Conservation (phyloP, 1,140 invertebrate species). For the Eurosta solidaginis region DNA sequence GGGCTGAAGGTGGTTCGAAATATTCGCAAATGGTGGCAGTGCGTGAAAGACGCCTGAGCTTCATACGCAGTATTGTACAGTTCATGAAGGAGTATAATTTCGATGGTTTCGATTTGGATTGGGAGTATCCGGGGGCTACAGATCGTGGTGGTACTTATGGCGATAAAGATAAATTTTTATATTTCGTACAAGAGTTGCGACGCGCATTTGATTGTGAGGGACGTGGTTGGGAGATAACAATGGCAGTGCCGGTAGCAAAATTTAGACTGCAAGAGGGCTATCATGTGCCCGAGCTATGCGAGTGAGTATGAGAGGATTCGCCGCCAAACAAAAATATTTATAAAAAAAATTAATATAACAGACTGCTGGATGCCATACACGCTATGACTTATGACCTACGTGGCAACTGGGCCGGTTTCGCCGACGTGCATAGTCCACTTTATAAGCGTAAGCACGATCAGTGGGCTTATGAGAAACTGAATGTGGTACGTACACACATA, state of each 20-base stretch:
- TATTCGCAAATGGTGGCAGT: constrained; percentile 79
- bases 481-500: constrained; percentile 71
- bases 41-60: constrained; percentile 69
- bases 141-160: constrained; percentile 82
- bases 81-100: constrained; percentile 79
- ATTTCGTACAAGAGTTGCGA: constrained; percentile 79
- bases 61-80: constrained; percentile 77
- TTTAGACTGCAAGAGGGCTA: constrained; percentile 85
- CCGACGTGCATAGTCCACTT: constrained; percentile 83
- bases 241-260: constrained; percentile 84
- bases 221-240: constrained; percentile 84
- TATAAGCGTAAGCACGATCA: constrained; percentile 84
- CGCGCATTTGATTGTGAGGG: constrained; percentile 75
- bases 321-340: neutral
- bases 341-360: constrained; percentile 44
- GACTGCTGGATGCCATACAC: constrained; percentile 78
- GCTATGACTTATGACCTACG: constrained; percentile 91
- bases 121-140: constrained; percentile 84
- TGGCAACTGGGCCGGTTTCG: constrained; percentile 90
- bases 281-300: constrained; percentile 84
- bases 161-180: constrained; percentile 84
- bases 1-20: constrained; percentile 85
- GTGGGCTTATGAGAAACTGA: constrained; percentile 85
- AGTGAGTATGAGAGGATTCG: constrained; percentile 64
- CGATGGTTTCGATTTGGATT: constrained; percentile 83